Evolutionary conservation across 2,888 invertebrate genomes (phyloP).

Genomic region (Drosophila multiciliata): DNA sequence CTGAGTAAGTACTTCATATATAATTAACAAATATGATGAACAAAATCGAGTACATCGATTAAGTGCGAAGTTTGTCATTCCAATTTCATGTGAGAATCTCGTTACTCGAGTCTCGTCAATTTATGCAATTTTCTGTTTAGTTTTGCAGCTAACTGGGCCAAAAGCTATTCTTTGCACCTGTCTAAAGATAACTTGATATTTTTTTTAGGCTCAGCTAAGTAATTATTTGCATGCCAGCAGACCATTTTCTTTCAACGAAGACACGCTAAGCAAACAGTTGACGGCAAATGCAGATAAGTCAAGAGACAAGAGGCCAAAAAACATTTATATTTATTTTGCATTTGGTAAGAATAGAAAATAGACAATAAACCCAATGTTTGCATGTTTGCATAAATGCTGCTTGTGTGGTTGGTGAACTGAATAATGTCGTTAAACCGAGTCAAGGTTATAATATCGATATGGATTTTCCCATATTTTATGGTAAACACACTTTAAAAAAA

Average conservation of each 20-base stretch:
- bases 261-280: slow-evolving; percentile 51
- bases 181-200: slow-evolving; percentile 53
- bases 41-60: background rate
- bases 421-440: slow-evolving; percentile 44
- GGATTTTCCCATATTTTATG: background rate
- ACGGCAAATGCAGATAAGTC: slow-evolving; percentile 8
- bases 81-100: background rate
- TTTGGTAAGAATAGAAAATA: slow-evolving; percentile 47
- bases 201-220: slow-evolving; percentile 44
- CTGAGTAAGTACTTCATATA: background rate
- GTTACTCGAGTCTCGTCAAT: background rate
- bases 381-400: slow-evolving; percentile 13
- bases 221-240: slow-evolving; percentile 52
- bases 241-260: slow-evolving; percentile 17
- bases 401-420: slow-evolving; percentile 6
- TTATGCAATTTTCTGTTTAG: background rate
- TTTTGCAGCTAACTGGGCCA: slow-evolving; percentile 39
- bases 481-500: background rate
- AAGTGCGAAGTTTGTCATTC: background rate
- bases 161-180: slow-evolving; percentile 47
- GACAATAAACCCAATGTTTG: slow-evolving; percentile 17
- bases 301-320: background rate
- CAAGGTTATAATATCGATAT: slow-evolving; percentile 42
- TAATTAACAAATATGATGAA: background rate
- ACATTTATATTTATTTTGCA: slow-evolving; percentile 32